phyloP scores from a whole-genome alignment of 2,113 vertebrate genomes.

The Podocnemis expansa region DNA sequence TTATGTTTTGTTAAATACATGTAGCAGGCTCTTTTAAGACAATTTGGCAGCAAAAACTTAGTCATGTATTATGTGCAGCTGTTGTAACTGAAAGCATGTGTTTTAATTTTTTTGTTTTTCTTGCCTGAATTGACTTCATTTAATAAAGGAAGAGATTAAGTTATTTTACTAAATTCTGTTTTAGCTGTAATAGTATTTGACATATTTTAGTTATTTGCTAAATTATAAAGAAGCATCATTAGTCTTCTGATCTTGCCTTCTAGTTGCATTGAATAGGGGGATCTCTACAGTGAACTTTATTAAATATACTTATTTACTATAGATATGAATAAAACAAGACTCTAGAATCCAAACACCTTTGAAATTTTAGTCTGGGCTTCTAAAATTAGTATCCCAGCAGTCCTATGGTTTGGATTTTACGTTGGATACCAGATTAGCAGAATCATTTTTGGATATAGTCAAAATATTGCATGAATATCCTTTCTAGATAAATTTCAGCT shows the following conservation, averaged over 20 bases:
- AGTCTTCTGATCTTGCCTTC: background rate
- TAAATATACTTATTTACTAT: background rate
- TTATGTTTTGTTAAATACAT: background rate
- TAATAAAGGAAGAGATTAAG: background rate
- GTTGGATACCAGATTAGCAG: background rate
- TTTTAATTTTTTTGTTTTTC: background rate
- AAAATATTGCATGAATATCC: accelerated
- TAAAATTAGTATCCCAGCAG: background rate
- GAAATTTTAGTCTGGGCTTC: background rate
- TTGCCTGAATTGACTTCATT: background rate
- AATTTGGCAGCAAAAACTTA: background rate
- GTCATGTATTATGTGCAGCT: accelerated
- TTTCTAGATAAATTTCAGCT: background rate
- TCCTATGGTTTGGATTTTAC: background rate
- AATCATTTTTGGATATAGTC: background rate
- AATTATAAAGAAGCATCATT: background rate
- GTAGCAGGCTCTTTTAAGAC: background rate
- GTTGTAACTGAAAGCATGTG: background rate
- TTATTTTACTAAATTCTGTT: background rate
- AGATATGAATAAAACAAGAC: background rate
- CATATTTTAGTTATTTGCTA: background rate
- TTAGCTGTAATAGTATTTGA: background rate
- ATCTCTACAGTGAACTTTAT: background rate
- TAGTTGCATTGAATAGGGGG: background rate
- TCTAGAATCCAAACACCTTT: background rate